Percentiles rank a stretch among this genome's conserved stretches.
phyloP scores from a whole-genome alignment of 2,797 vertebrate genomes.

The Sebastes steindachneri region DNA sequence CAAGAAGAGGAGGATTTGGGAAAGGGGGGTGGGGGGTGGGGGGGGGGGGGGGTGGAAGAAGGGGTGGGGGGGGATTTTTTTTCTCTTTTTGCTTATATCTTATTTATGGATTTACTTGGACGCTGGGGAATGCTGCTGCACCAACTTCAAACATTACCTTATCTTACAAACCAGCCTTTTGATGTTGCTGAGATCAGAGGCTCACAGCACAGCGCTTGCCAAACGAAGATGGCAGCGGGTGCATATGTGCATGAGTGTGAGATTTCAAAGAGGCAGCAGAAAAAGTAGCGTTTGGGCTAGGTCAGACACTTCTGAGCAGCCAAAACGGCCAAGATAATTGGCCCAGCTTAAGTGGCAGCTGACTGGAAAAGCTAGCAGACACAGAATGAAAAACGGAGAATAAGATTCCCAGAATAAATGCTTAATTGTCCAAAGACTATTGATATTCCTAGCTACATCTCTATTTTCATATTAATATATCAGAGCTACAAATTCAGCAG shows the following conservation, averaged over 20 bases:
- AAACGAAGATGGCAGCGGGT: conserved; percentile 87
- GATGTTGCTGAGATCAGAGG: conserved; percentile 93
- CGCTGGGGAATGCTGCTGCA: conserved; percentile 89
- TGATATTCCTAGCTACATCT: conserved; percentile 38
- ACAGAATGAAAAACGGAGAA: conserved; percentile 62
- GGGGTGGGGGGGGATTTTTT: conserved; percentile 45
- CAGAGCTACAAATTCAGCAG: conserved; percentile 21
- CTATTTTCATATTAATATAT: conserved; percentile 44
- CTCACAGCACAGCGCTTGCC: conserved; percentile 88
- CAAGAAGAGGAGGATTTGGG: conserved; percentile 70
- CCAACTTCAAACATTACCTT: conserved; percentile 96
- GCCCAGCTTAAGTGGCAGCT: conserved; percentile 89
- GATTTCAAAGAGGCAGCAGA: conserved; percentile 90
- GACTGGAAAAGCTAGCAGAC: conserved; percentile 81
- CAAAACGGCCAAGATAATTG: conserved; percentile 91
- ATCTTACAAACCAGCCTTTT: conserved; percentile 96
- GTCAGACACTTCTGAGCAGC: conserved; percentile 87
- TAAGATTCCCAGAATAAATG: conserved; percentile 67
- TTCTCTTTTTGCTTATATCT: conserved; percentile 88
- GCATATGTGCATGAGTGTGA: conserved; percentile 86
- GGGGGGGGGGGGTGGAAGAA: conserved; percentile 38
- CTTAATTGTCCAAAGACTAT: conserved; percentile 68
- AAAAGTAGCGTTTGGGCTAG: conserved; percentile 89
- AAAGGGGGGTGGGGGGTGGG: conserved; percentile 4
- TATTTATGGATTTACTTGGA: conserved; percentile 94